Evolutionary conservation across 2,888 invertebrate genomes (phyloP).

Genomic region (Luffia ferchaultella): DNA sequence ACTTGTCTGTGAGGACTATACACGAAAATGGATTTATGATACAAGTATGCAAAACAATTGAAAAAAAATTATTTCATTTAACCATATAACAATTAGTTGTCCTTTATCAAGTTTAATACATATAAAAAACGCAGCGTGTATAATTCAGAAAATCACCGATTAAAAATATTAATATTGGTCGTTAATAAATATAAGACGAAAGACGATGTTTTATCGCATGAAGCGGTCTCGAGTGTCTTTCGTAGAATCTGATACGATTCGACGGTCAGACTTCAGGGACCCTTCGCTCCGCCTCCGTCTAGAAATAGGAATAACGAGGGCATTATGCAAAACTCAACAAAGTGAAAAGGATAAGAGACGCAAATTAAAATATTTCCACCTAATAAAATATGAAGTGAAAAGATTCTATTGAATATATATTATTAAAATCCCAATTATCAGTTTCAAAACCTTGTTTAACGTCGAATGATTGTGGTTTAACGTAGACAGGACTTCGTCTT

Average conservation of each 20-base stretch:
- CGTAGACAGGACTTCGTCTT: no score
- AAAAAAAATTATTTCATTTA: background rate
- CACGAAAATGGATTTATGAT: no score
- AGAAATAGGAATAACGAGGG: background rate
- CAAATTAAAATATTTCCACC: background rate
- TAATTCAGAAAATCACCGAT: no score
- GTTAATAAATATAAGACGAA: background rate
- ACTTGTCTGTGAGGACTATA: no score
- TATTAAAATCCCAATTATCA: no score
- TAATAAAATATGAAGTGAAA: background rate
- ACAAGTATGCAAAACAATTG: background rate
- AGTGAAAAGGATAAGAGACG: background rate
- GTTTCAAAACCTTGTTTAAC: no score
- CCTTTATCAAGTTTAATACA: no score
- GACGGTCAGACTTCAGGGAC: background rate
- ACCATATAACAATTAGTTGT: background rate
- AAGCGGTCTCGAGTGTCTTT: background rate
- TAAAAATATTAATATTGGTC: no score
- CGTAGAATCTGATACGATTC: background rate
- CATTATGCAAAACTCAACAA: background rate
- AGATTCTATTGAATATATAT: background rate
- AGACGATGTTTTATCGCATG: background rate
- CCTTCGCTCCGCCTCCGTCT: background rate
- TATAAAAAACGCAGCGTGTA: no score
- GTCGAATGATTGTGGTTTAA: no score